Percentiles rank a stretch among this genome's conserved stretches.
phyloP scores from a whole-genome alignment of 2,113 vertebrate species.

The Polypterus senegalus region DNA sequence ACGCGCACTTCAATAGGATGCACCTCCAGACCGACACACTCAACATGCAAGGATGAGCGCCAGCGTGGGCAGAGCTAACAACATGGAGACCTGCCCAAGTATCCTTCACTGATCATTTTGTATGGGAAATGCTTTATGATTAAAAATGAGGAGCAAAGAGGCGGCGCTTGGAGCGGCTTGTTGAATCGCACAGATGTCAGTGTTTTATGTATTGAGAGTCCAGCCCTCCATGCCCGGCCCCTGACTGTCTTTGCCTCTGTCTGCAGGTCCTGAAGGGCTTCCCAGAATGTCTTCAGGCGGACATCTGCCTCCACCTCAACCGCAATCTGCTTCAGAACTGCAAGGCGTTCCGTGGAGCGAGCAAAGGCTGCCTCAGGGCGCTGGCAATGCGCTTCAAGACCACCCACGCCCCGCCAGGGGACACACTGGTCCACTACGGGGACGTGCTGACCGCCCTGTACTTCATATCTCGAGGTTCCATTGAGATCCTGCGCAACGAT shows the following conservation, averaged over 20 bases:
- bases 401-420: constrained; percentile 81
- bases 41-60: too few relatives aligned
- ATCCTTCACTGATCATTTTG: too few relatives aligned
- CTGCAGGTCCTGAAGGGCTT: constrained; percentile 90
- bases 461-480: constrained; percentile 94
- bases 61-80: too few relatives aligned
- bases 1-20: background rate
- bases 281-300: constrained; percentile 92
- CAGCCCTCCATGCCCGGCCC: background rate
- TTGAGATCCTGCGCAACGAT: constrained; percentile 86
- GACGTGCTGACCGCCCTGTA: constrained; percentile 89
- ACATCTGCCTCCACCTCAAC: constrained; percentile 95
- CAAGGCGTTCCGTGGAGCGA: constrained; percentile 80
- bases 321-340: constrained; percentile 84
- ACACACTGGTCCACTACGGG: constrained; percentile 88
- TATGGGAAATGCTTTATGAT: background rate
- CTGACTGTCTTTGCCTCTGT: background rate
- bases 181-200: background rate
- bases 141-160: background rate
- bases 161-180: too few relatives aligned
- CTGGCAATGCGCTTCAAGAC: constrained; percentile 92
- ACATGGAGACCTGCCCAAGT: too few relatives aligned
- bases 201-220: background rate
- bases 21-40: background rate
- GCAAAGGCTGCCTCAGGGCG: constrained; percentile 86